Conservation (phyloP, 2,888 invertebrate genomes). For the Muscina levida region DNA sequence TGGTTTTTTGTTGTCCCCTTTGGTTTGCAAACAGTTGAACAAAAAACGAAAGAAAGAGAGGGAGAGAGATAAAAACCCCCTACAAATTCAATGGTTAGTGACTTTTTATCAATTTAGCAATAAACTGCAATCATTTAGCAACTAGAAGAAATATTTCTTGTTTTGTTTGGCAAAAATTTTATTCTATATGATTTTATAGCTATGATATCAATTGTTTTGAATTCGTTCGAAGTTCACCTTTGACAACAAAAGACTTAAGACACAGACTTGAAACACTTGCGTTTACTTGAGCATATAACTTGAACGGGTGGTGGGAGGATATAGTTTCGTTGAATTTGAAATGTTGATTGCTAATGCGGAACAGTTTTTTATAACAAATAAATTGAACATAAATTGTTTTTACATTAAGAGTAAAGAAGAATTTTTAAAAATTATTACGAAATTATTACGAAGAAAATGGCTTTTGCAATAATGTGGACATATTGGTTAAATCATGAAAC, state of each 20-base stretch:
- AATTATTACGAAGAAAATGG: too few relatives aligned
- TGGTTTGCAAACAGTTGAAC: not conserved
- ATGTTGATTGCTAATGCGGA: too few relatives aligned
- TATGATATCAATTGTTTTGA: not conserved
- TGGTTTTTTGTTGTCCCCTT: constrained; percentile 13
- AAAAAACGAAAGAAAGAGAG: not conserved
- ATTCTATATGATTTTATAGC: too few relatives aligned
- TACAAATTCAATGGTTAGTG: too few relatives aligned
- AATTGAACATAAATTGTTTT: too few relatives aligned
- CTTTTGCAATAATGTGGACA: too few relatives aligned
- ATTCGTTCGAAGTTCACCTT: not conserved
- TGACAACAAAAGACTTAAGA: constrained; percentile 25
- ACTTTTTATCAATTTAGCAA: not conserved
- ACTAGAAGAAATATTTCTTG: not conserved
- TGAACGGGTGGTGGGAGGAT: not conserved
- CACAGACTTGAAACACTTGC: not conserved
- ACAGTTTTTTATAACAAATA: too few relatives aligned
- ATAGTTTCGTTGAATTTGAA: not conserved
- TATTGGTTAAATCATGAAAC: too few relatives aligned
- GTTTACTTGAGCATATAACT: too few relatives aligned
- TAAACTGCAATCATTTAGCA: not conserved
- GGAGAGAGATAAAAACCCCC: too few relatives aligned
- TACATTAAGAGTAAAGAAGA: too few relatives aligned
- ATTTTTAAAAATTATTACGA: too few relatives aligned
- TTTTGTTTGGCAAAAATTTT: not conserved